Evolutionary conservation across 2,113 vertebrate species (phyloP), one percentile per base, ranked within the genome.

Genomic region (Syngnathus typhle): DNA sequence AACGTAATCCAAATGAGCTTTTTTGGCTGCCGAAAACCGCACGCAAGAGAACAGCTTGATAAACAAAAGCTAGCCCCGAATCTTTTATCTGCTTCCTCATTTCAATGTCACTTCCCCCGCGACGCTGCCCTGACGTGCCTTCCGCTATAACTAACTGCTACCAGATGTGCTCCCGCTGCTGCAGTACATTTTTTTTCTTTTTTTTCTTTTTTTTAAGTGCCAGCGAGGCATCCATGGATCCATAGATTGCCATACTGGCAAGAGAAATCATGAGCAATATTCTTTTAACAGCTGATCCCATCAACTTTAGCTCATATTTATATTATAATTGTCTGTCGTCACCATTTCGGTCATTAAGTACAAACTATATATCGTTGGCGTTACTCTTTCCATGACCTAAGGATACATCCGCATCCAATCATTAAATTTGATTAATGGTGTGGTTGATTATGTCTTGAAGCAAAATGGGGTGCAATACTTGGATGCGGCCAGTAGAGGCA

Each of bases 31-130:
- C 19, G 0, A 71, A 61, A 61, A 51, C 18, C 23, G 7, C 46
- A 37, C 18, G 44, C 21, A 21, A 64, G n/a, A 64, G 64, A 41
- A n/a, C 6, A 39, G 13, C 77, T 68, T 63, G 60, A 76, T 59
- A 81, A 66, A 61, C 32, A 65, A 61, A 27, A 23, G 51, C 61
- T 46, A 71, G 16, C 49, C 18, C 38, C 38, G 19, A 27, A 74
- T 71, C 68, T 41, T 11, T 60, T 64, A 7, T 51, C 71, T 39
- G 16, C 82, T 88, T 90, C 87, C 86, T 84, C 68, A 68, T 84
- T 88, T 77, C 64, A 62, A 73, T 27, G 83, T 62, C 56, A 84
- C 85, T 91, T 92, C 89, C 90, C 79, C 70, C 16, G 60, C 52
- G 65, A 43, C 63, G 36, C 65, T 12, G 58, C 27, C 51, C 12